Percentiles rank a stretch among this genome's conserved stretches.
These are phyloP conservation scores for Diorhabda sublineata DNA, from an alignment of 1,140 invertebrate species.

Conservation along the genomic window DNA sequence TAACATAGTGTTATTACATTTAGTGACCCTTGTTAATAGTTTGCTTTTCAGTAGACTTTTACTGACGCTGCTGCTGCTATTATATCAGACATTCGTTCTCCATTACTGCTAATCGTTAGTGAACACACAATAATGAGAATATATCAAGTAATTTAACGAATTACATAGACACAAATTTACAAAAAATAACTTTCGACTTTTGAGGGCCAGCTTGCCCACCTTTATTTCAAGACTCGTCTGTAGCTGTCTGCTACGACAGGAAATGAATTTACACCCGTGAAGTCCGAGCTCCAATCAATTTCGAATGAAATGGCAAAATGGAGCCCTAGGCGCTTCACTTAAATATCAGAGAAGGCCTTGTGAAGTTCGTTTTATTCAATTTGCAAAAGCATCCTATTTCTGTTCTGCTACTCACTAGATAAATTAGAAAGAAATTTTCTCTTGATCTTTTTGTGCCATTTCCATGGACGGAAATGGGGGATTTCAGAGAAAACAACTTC, in stretches of 20 bases:
- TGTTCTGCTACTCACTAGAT: neutral
- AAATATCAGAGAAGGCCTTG: slow-evolving; percentile 1
- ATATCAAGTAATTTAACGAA: no score
- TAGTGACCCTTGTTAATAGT: no score
- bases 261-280: slow-evolving; percentile 2
- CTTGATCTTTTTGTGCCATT: neutral
- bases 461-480: neutral
- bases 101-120: no score
- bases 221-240: neutral
- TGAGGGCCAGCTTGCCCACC: no score
- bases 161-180: no score
- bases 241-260: neutral
- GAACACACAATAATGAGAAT: no score
- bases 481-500: neutral
- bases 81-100: no score
- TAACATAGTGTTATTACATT: no score
- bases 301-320: slow-evolving; percentile 2
- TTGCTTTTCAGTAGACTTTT: no score
- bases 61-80: no score
- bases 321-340: neutral
- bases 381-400: neutral
- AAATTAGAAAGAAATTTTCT: slow-evolving; percentile 1
- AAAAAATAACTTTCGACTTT: no score
- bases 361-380: slow-evolving; percentile 1
- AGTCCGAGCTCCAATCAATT: slow-evolving; percentile 1